A percentile compares a stretch with the other conserved stretches of the same genome.
Conservation (phyloP, 2,888 invertebrate genomes). For the Diplolepis rosae region DNA sequence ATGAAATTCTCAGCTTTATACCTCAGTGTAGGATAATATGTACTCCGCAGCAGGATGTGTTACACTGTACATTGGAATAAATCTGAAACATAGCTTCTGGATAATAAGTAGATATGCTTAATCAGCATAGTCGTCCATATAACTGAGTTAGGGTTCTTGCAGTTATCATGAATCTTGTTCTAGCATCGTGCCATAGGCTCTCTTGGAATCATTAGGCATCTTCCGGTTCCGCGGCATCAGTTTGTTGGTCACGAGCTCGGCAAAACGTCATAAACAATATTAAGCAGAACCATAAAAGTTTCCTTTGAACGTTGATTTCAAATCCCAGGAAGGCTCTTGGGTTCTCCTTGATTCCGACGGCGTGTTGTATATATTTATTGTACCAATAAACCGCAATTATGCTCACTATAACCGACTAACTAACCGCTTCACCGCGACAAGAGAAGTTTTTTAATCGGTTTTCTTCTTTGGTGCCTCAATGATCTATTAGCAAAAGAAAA, state of each 20-base stretch:
- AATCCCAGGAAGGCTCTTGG: slow-evolving; percentile 61
- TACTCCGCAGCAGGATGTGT: too few species aligned
- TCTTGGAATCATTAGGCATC: slow-evolving; percentile 52
- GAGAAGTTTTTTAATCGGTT: slow-evolving; percentile 10
- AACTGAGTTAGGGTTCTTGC: neutral
- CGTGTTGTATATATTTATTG: slow-evolving; percentile 69
- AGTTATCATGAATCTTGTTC: slow-evolving; percentile 4
- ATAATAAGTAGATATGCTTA: neutral
- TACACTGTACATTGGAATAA: too few species aligned
- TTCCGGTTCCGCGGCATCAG: slow-evolving; percentile 59
- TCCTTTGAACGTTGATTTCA: slow-evolving; percentile 60
- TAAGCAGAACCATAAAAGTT: slow-evolving; percentile 60
- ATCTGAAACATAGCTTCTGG: neutral
- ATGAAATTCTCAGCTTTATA: too few species aligned
- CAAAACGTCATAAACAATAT: slow-evolving; percentile 61
- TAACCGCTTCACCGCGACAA: slow-evolving; percentile 52
- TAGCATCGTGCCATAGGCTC: slow-evolving; percentile 8
- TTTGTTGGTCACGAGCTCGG: slow-evolving; percentile 33
- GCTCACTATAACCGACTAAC: slow-evolving; percentile 63
- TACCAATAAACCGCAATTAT: slow-evolving; percentile 72
- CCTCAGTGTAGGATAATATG: too few species aligned
- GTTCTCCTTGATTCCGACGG: slow-evolving; percentile 38
- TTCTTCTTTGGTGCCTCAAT: neutral
- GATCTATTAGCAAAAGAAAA: neutral
- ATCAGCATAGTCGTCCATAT: neutral